A percentile compares a stretch with the other conserved stretches of the same genome.
These are phyloP conservation scores for Hemaris fuciformis DNA, from an alignment of 2,888 invertebrate species.

Conservation along the genomic window DNA sequence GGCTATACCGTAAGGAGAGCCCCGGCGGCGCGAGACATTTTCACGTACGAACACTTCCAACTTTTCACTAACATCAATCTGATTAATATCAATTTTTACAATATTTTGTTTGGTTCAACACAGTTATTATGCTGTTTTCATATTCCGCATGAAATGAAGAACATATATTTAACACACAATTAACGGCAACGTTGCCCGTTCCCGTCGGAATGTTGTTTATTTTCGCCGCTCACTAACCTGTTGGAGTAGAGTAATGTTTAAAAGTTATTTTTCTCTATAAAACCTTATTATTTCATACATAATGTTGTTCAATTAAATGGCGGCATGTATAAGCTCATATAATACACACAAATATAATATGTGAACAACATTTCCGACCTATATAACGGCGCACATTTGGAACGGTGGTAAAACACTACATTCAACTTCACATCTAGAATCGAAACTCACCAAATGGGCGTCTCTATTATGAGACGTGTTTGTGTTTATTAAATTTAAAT, in stretches of 20 bases:
- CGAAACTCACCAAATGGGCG: no score
- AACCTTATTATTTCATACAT: not conserved
- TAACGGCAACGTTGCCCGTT: not conserved
- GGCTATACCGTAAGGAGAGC: constrained; percentile 16
- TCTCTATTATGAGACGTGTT: no score
- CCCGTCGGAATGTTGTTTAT: not conserved
- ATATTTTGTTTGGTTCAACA: not conserved
- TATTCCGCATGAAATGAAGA: not conserved
- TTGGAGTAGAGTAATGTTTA: not conserved
- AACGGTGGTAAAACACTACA: not conserved
- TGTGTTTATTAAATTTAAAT: no score
- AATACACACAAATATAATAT: not conserved
- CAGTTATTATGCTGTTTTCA: not conserved
- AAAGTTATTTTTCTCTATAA: constrained; percentile 14
- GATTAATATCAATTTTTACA: not conserved
- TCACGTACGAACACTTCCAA: constrained; percentile 5
- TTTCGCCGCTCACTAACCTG: not conserved
- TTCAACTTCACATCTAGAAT: no score
- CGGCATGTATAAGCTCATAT: not conserved
- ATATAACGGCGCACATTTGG: not conserved
- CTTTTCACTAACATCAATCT: constrained; percentile 1
- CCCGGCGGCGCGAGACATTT: not conserved
- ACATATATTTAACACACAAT: not conserved
- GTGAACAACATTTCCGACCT: not conserved
- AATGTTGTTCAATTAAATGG: not conserved